These are phyloP conservation scores for Sisyra terminalis DNA, from an alignment of 2,888 invertebrate genomes.

Conservation along the genomic window DNA sequence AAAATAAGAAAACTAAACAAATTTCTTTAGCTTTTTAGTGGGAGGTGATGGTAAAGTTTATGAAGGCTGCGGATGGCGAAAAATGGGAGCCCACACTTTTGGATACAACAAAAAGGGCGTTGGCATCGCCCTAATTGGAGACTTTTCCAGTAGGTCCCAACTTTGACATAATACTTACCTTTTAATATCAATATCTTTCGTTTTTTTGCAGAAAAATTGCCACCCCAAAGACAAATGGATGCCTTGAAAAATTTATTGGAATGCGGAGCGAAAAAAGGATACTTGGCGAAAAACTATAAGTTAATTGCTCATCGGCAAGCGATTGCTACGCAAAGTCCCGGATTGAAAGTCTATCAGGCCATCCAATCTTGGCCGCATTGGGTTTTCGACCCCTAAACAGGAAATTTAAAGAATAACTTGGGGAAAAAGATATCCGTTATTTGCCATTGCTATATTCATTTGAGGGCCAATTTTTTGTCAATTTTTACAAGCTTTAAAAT, in stretches of 20 bases:
- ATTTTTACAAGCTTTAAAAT: too few species aligned
- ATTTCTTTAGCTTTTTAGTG: slow-evolving; percentile 32
- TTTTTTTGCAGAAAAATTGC: slow-evolving; percentile 18
- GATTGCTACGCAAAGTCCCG: slow-evolving; percentile 33
- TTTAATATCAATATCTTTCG: neutral
- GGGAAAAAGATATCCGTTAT: too few species aligned
- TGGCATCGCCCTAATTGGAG: slow-evolving; percentile 39
- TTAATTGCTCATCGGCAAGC: slow-evolving; percentile 39
- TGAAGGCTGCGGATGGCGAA: slow-evolving; percentile 40
- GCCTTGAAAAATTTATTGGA: slow-evolving; percentile 30
- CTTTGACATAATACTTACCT: too few species aligned
- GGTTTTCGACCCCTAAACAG: neutral
- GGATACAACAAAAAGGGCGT: slow-evolving; percentile 35
- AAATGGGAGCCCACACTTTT: slow-evolving; percentile 38
- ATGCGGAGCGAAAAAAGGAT: slow-evolving; percentile 30
- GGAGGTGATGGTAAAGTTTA: slow-evolving; percentile 42
- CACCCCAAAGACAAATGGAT: slow-evolving; percentile 11
- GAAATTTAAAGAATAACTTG: neutral
- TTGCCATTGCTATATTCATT: too few species aligned
- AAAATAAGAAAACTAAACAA: too few species aligned
- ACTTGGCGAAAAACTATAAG: slow-evolving; percentile 28
- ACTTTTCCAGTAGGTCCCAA: slow-evolving; percentile 28
- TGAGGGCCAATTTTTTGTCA: too few species aligned
- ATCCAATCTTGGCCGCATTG: slow-evolving; percentile 31
- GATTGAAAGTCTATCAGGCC: slow-evolving; percentile 29